Base-by-base conservation (phyloP, 2,113 vertebrate genomes). In the Bufo bufo region DNA sequence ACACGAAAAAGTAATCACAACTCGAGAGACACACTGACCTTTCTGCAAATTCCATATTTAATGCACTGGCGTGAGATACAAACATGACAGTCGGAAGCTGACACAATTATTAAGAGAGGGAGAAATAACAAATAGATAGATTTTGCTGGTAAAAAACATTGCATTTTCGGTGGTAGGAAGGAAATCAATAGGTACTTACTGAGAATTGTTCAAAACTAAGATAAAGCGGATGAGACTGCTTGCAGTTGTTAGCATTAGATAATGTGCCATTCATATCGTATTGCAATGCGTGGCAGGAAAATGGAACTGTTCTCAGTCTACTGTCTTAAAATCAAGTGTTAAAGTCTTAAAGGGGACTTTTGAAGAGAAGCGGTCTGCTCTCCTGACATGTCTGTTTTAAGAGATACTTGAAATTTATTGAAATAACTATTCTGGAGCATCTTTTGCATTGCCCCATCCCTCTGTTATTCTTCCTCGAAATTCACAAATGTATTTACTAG, bases 1-100 rank as follows among this genome's bases (percentile, higher is more conserved):
- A 92, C 92, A 94, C 94, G 94, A 94, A 95, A 94, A 96, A 95
- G 94, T 96, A 95, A 96, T 95, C 95, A 95, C 93, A 95, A 89
- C 95, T 95, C 95, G 88, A 91, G 95, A 96, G 96, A 96, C 94
- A 95, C 92, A 92, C 94, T 96, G 95, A 96, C 96, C 95, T 96
- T 96, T 96, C 95, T 92, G 90, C 90, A 94, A 95, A 94, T 95
- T 94, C 91, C 91, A 96, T 91, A 94, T 95, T 94, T 96, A 96
- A 96, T 92, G 93, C 93, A 94, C 91, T 92, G 91, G 91, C 89
- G 93, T 91, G 91, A 92, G 89, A 92, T 93, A 90, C 93, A 91
- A 93, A 94, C 94, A 92, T 92, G 93, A 93, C 94, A 92, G 92
- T 43, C 91, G 92, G 91, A 91, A 93, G 90, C 91, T 91, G 91